Base-by-base conservation (phyloP, 92 coral and sea anemone genomes). In the Virgularia gustaviana region DNA sequence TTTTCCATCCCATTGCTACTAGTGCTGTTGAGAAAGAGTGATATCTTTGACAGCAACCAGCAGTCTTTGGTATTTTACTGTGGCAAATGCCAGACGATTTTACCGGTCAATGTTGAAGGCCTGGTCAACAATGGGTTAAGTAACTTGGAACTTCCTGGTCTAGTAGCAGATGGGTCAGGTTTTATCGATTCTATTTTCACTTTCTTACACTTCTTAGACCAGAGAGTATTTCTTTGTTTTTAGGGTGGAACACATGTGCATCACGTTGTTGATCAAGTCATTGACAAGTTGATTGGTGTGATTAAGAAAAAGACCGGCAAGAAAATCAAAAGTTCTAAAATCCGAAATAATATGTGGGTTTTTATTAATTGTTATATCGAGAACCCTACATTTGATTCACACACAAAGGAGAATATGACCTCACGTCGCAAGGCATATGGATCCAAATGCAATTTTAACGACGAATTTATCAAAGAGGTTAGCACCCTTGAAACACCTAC, bases 221-320 rank as follows among this genome's bases (percentile, higher is more conserved):
- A n/a, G n/a, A n/a, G n/a, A n/a, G n/a, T n/a, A n/a, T n/a, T 28
- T 63, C 19, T 22, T 22, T 19, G 13, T 44, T 2, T 44, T 4
- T 29, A 90, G 96, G 96, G 96, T 36, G 96, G 96, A 36, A 90
- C 96, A 16, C 96, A 90, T 76, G 96, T 90, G 29, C 87, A 76
- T 57, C 85, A 90, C 66, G 95, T 90, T 24, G 82, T 91, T 19
- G 96, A 90, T 57, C 96, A 90, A 62, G 84, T 90, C 58, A 75
- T 82, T 19, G 95, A 88, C 3, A 90, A 90, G 53, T 81, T 90
- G 63, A 65, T 84, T 89, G 81, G 82, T 4, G 85, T 77, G 1
- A 87, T 90, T 72, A 61, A 59, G 34, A 87, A 87, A 76, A 90
- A 87, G 34, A 89, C 94, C 42, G 95, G 96, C 9, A 63, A 87